These are phyloP conservation scores for Paracyclopina nana DNA, from an alignment of 1,140 invertebrate species.

Conservation along the genomic window DNA sequence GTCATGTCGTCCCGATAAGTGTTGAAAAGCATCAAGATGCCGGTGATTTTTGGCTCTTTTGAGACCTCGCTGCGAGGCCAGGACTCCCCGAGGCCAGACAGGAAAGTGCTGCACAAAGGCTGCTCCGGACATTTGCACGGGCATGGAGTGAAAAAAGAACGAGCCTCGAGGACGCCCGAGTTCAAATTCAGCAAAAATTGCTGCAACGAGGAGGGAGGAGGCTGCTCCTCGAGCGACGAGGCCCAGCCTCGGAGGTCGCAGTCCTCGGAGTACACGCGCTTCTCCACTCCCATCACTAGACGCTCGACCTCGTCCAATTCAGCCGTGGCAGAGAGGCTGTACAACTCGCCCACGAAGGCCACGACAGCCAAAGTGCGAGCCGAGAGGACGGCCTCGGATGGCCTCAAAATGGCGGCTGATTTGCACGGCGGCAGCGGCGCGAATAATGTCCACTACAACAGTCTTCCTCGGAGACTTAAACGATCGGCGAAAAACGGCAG, in stretches of 20 bases:
- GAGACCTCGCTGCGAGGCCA: conserved; percentile 1
- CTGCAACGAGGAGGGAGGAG: background rate
- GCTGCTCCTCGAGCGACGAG: background rate
- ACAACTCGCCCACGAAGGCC: background rate
- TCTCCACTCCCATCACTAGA: background rate
- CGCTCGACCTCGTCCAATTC: background rate
- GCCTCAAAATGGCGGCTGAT: background rate
- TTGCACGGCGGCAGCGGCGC: background rate
- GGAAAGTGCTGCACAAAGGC: conserved; percentile 1
- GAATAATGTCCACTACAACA: background rate
- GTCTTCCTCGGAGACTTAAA: background rate
- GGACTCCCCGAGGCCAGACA: background rate
- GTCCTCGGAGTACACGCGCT: background rate
- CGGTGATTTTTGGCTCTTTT: conserved; percentile 1
- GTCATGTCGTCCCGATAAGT: no score
- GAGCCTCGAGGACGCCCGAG: background rate
- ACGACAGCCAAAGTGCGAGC: conserved; percentile 6
- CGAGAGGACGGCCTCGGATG: conserved; percentile 6
- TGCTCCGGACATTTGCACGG: background rate
- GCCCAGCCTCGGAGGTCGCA: background rate
- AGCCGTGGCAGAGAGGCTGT: background rate
- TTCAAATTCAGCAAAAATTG: background rate
- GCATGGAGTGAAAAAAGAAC: conserved; percentile 4
- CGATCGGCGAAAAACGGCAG: background rate
- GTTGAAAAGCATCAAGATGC: no score